Conservation (phyloP, 2,113 vertebrate species). For the Prinia subflava region DNA sequence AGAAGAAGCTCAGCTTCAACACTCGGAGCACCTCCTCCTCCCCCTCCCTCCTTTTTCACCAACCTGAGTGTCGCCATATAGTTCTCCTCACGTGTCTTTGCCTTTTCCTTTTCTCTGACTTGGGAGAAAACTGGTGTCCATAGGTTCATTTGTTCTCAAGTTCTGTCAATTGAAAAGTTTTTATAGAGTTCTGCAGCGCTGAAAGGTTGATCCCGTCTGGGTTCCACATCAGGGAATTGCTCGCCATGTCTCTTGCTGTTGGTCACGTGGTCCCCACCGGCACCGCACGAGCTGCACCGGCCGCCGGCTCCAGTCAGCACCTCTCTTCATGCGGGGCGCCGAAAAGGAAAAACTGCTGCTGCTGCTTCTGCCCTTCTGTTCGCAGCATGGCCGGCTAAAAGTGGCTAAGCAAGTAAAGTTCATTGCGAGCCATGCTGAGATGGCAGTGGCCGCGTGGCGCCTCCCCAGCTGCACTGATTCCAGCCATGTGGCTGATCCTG, state of each 20-base stretch:
- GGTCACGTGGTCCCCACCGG: not conserved
- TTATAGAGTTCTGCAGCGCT: not conserved
- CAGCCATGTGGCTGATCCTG: accelerated
- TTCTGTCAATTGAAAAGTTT: not conserved
- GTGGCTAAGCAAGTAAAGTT: not conserved
- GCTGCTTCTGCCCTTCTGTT: not conserved
- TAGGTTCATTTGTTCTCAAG: not conserved
- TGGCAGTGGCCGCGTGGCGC: not conserved
- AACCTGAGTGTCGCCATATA: not conserved
- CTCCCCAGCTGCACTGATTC: not conserved
- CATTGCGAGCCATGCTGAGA: not conserved
- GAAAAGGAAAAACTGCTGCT: not conserved
- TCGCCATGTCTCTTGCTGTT: not conserved
- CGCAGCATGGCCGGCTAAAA: not conserved
- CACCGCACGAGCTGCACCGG: not conserved
- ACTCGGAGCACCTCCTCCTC: not conserved
- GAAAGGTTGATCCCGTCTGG: not conserved
- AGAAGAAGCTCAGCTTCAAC: not conserved
- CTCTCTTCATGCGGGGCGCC: not conserved
- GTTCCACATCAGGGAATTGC: not conserved
- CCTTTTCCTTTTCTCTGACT: not conserved
- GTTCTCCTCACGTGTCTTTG: not conserved
- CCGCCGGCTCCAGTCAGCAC: not conserved
- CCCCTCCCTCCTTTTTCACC: not conserved
- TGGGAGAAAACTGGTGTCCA: not conserved